A percentile compares a stretch with the other conserved stretches of the same genome.
These are phyloP conservation scores for Nephrotoma appendiculata DNA, from an alignment of 2,888 invertebrate species.

Conservation along the genomic window DNA sequence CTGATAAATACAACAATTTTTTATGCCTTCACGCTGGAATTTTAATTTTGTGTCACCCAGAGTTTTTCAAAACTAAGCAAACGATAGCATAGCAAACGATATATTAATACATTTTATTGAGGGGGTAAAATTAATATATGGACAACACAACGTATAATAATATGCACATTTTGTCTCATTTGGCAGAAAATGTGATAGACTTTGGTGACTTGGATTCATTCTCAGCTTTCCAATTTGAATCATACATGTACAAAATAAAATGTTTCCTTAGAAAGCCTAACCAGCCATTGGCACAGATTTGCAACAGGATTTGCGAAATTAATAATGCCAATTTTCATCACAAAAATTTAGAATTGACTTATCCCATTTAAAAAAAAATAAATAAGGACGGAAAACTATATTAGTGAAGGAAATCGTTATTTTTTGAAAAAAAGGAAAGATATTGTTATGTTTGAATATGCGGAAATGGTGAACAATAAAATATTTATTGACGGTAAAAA, in stretches of 20 bases:
- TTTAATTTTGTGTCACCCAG: not conserved
- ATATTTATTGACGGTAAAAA: not conserved
- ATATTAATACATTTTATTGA: not conserved
- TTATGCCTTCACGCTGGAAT: not conserved
- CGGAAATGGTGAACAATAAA: not conserved
- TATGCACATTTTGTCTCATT: not conserved
- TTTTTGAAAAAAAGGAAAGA: not conserved
- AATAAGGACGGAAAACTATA: not conserved
- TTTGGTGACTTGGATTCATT: not conserved
- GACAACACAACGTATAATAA: not conserved
- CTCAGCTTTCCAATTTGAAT: not conserved
- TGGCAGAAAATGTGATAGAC: not conserved
- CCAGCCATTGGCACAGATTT: not conserved
- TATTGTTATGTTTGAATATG: no score
- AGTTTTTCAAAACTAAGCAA: not conserved
- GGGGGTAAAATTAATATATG: not conserved
- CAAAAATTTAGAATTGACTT: no score
- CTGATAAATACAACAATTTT: not conserved
- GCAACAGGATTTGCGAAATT: no score
- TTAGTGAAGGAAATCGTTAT: not conserved
- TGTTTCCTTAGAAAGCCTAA: not conserved
- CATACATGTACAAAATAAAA: not conserved
- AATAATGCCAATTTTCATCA: no score
- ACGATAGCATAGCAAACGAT: not conserved
- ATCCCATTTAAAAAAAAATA: no score